Percentiles rank a stretch among this genome's conserved stretches.
phyloP scores from a whole-genome alignment of 92 coral and sea anemone species.

The Porites lobata region DNA sequence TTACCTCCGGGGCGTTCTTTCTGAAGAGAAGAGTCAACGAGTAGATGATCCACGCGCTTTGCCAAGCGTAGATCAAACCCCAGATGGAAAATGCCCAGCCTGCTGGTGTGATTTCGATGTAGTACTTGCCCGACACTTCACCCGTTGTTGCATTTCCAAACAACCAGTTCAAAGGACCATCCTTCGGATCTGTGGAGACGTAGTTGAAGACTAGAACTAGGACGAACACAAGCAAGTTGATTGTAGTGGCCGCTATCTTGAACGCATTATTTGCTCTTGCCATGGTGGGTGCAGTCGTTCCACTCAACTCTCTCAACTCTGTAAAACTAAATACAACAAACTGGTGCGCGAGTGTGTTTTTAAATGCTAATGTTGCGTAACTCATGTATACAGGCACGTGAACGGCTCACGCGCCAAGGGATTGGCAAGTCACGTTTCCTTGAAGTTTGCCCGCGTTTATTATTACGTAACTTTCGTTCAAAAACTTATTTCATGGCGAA shows the following conservation, averaged over 20 bases:
- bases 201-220: conserved; percentile 52
- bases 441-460: too few species aligned
- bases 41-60: conserved; percentile 78
- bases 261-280: background rate
- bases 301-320: too few species aligned
- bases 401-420: too few species aligned
- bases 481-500: too few species aligned
- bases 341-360: too few species aligned
- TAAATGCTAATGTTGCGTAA: too few species aligned
- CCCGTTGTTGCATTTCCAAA: conserved; percentile 72
- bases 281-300: background rate
- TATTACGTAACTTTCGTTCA: too few species aligned
- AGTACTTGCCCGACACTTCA: conserved; percentile 69
- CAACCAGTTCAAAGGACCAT: conserved; percentile 59
- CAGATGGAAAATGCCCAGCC: conserved; percentile 97
- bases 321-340: too few species aligned
- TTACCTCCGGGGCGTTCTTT: conserved; percentile 50
- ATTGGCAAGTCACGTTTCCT: too few species aligned
- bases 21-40: conserved; percentile 80
- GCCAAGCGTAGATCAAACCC: conserved; percentile 93
- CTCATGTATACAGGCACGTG: too few species aligned
- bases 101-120: conserved; percentile 89
- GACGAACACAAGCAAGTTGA: conserved; percentile 24
- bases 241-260: conserved; percentile 8
- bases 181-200: conserved; percentile 32